These are phyloP conservation scores for Nothoprocta pentlandii DNA, from an alignment of 2,113 vertebrate genomes.

Conservation along the genomic window DNA sequence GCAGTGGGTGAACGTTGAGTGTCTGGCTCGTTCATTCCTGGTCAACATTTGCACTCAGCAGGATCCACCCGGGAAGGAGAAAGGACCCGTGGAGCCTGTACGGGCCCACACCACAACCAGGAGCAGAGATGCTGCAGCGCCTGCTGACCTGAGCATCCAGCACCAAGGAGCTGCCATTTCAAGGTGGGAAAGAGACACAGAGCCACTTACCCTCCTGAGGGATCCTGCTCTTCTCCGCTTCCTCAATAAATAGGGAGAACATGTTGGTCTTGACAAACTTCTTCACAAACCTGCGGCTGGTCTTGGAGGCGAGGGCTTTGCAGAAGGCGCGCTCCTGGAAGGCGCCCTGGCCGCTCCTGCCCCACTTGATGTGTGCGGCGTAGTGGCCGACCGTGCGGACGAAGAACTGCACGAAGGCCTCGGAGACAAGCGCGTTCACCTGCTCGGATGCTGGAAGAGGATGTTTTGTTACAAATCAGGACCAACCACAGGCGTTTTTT, in stretches of 20 bases:
- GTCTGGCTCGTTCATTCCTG: background rate
- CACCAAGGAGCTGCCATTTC: background rate
- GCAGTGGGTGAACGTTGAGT: fast-evolving
- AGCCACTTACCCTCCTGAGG: conserved; percentile 83
- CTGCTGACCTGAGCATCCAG: background rate
- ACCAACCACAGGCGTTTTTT: background rate
- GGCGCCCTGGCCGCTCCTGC: conserved; percentile 5
- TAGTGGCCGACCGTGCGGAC: conserved; percentile 90
- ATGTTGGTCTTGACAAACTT: conserved; percentile 93
- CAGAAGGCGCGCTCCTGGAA: conserved; percentile 90
- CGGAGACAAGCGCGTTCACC: conserved; percentile 87
- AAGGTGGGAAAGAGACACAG: fast-evolving
- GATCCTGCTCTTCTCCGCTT: conserved; percentile 86
- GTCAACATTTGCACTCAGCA: background rate
- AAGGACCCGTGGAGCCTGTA: background rate
- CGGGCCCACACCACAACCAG: fast-evolving
- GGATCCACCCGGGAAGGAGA: background rate
- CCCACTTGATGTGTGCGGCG: conserved; percentile 77
- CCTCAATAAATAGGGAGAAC: conserved; percentile 96
- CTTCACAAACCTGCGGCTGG: conserved; percentile 86
- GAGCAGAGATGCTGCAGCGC: background rate
- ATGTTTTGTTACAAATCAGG: background rate
- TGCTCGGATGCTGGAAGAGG: conserved; percentile 83
- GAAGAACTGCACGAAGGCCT: conserved; percentile 91
- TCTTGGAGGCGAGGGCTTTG: conserved; percentile 86